phyloP scores from a whole-genome alignment of 2,113 vertebrate species.

The Marcusenius ussheri region DNA sequence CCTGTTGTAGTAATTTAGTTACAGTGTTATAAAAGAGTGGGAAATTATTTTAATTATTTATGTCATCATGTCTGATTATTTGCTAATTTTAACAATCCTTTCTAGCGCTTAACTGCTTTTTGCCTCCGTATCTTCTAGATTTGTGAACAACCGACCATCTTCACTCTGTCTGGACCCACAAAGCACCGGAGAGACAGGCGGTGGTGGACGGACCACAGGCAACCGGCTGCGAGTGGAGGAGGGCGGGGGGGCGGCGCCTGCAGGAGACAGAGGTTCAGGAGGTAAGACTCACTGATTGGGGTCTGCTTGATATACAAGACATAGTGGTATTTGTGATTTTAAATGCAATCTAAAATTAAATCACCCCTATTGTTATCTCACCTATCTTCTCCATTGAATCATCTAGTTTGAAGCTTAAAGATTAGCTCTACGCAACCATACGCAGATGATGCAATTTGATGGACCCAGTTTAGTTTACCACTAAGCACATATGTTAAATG shows the following conservation, averaged over 20 bases:
- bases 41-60: not conserved
- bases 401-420: not conserved
- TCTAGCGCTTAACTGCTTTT: not conserved
- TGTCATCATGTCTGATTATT: not conserved
- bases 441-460: not conserved
- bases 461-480: not conserved
- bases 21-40: not conserved
- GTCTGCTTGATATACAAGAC: not conserved
- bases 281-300: slow-evolving; percentile 28
- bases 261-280: slow-evolving; percentile 41
- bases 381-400: not conserved
- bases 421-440: not conserved
- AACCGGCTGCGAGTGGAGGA: slow-evolving; percentile 89
- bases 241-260: not conserved
- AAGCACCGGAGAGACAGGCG: slow-evolving; percentile 68
- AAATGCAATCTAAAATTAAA: not conserved
- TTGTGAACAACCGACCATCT: slow-evolving; percentile 79
- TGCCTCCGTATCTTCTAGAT: slow-evolving; percentile 58
- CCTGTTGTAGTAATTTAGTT: not conserved
- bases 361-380: not conserved
- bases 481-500: not conserved
- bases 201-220: slow-evolving; percentile 78
- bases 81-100: not conserved
- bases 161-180: slow-evolving; percentile 83
- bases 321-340: not conserved